Conservation (phyloP, 2,888 invertebrate genomes). For the Imbricaverruca yamaguchii region DNA sequence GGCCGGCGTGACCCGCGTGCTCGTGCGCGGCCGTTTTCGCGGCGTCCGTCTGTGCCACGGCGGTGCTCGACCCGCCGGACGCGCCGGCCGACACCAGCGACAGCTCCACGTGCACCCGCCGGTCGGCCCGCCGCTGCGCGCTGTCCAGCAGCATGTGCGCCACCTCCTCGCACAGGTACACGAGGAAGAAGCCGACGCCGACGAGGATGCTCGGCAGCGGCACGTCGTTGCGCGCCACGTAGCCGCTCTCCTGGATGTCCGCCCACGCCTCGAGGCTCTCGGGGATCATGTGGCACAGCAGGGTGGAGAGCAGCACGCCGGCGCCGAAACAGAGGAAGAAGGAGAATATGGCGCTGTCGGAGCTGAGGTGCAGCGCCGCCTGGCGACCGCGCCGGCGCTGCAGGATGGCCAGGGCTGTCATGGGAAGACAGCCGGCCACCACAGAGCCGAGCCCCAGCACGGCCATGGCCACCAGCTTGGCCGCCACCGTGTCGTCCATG, state of each 20-base stretch:
- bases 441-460: not conserved
- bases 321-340: not conserved
- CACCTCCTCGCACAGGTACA: slow-evolving; percentile 49
- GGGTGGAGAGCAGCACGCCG: slow-evolving; percentile 15
- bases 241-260: not conserved
- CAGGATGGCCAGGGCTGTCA: not conserved
- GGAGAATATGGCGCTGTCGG: not conserved
- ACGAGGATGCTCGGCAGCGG: slow-evolving; percentile 49
- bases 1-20: not conserved
- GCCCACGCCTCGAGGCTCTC: slow-evolving; percentile 3
- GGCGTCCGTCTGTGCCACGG: not conserved
- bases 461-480: slow-evolving; percentile 13
- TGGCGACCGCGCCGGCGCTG: not conserved
- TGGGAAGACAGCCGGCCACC: not conserved
- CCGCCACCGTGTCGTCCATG: not conserved
- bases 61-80: not conserved
- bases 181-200: slow-evolving; percentile 49
- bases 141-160: not conserved
- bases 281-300: slow-evolving; percentile 10
- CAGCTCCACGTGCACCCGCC: not conserved
- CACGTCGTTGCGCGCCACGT: not conserved
- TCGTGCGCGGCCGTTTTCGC: not conserved
- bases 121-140: not conserved
- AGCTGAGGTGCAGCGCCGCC: not conserved
- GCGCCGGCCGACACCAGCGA: not conserved